These are phyloP conservation scores for Lamprotornis superbus DNA, from an alignment of 2,113 vertebrate species.

Conservation along the genomic window DNA sequence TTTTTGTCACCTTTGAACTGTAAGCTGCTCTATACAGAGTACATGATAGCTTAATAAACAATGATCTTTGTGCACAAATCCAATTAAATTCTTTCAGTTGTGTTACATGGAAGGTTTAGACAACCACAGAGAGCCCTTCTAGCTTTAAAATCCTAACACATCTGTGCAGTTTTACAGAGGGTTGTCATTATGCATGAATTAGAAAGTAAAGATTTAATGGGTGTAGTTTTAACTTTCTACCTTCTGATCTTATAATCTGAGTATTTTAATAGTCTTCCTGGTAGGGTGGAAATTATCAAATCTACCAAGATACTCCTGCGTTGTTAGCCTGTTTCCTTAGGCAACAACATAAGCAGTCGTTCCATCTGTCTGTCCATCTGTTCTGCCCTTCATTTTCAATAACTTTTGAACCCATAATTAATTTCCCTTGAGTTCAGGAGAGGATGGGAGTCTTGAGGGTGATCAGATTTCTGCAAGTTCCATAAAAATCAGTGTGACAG, in stretches of 20 bases:
- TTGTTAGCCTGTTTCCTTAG: conserved; percentile 43
- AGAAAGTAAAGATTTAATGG: neutral
- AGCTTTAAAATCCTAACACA: neutral
- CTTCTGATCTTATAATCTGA: neutral
- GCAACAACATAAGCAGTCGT: conserved; percentile 37
- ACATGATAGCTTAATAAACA: neutral
- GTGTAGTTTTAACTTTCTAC: neutral
- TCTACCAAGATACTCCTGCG: neutral
- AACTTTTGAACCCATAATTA: conserved; percentile 50
- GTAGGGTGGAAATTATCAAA: neutral
- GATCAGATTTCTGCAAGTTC: neutral
- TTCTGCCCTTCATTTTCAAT: conserved; percentile 49
- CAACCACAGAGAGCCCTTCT: neutral
- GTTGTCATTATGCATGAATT: neutral
- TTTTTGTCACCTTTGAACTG: neutral
- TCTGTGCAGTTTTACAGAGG: neutral
- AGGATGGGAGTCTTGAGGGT: conserved; percentile 2
- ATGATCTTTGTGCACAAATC: neutral
- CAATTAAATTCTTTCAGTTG: neutral
- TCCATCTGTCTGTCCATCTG: conserved; percentile 62
- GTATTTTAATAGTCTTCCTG: neutral
- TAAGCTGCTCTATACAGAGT: neutral
- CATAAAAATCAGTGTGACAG: neutral
- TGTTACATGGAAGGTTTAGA: neutral
- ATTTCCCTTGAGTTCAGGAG: neutral